A percentile compares a stretch with the other conserved stretches of the same genome.
Evolutionary conservation across 2,113 vertebrate species (phyloP).

Genomic region (Cercocebus atys): DNA sequence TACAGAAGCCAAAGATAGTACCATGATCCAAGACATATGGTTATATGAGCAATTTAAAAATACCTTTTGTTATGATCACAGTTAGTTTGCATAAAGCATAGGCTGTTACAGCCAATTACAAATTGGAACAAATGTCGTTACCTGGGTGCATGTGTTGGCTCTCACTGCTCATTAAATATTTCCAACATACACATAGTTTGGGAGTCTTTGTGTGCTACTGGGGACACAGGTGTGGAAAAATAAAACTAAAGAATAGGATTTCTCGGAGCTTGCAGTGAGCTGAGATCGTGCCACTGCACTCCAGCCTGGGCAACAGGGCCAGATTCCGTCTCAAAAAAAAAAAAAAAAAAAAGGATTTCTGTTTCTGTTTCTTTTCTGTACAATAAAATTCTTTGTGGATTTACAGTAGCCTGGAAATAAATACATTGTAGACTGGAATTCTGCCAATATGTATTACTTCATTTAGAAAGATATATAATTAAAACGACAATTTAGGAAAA

Average conservation of each 20-base stretch:
- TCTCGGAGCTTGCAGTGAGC: not conserved
- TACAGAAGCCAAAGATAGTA: not conserved
- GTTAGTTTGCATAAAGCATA: constrained; percentile 10
- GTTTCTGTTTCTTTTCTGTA: constrained; percentile 55
- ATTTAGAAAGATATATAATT: not conserved
- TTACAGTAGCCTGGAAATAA: constrained; percentile 39
- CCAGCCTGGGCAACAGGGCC: no score
- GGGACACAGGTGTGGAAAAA: constrained; percentile 50
- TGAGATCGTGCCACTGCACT: no score
- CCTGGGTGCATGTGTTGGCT: not conserved
- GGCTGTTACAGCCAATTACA: not conserved
- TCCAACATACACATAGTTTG: constrained; percentile 2
- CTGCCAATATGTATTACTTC: not conserved
- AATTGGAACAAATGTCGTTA: constrained; percentile 21
- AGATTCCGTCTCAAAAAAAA: no score
- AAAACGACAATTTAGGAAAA: constrained; percentile 27
- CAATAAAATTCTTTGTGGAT: constrained; percentile 38
- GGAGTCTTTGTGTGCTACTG: not conserved
- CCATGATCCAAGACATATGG: not conserved
- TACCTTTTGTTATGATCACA: constrained; percentile 2
- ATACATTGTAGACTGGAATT: constrained; percentile 32
- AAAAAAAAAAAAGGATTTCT: not conserved
- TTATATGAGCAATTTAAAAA: constrained; percentile 35
- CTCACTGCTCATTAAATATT: not conserved
- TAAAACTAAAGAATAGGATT: constrained; percentile 32